phyloP scores from a whole-genome alignment of 1,140 invertebrate genomes.

The Drosophila oshimai region DNA sequence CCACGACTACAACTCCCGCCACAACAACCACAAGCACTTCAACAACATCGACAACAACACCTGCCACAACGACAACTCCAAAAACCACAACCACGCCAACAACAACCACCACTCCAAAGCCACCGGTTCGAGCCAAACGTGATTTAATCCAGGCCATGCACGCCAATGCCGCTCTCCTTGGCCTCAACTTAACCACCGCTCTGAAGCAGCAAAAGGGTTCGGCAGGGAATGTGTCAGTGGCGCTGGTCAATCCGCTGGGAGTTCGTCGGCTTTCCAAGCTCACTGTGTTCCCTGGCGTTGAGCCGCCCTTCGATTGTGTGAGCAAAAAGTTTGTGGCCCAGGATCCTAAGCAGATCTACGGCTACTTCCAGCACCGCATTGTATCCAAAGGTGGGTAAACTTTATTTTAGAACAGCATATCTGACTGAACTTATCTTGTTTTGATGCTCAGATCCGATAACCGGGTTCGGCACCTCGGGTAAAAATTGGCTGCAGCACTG shows the following conservation, averaged over 20 bases:
- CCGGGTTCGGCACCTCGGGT: slow-evolving; percentile 86
- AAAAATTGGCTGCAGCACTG: slow-evolving; percentile 92
- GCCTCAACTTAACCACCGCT: slow-evolving; percentile 58
- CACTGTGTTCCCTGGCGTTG: slow-evolving; percentile 41
- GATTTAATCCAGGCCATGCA: slow-evolving; percentile 67
- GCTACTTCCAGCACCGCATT: slow-evolving; percentile 87
- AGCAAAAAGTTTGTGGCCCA: slow-evolving; percentile 85
- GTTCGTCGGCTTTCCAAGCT: slow-evolving; percentile 26
- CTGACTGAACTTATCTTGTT: not conserved
- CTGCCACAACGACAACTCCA: slow-evolving; percentile 25
- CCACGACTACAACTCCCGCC: slow-evolving; percentile 81
- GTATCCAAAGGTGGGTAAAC: slow-evolving; percentile 85
- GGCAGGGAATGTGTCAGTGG: slow-evolving; percentile 38
- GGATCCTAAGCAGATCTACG: slow-evolving; percentile 88
- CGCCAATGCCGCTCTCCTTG: slow-evolving; percentile 57
- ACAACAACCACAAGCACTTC: slow-evolving; percentile 54
- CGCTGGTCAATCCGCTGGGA: slow-evolving; percentile 57
- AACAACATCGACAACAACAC: slow-evolving; percentile 42
- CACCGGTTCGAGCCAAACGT: slow-evolving; percentile 49
- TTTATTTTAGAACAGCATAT: not conserved
- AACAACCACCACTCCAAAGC: slow-evolving; percentile 33
- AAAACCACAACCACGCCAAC: slow-evolving; percentile 36
- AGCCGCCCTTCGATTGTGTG: slow-evolving; percentile 85
- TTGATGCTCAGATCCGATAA: slow-evolving; percentile 86
- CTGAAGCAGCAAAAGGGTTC: slow-evolving; percentile 52